Percentiles rank a stretch among this genome's conserved stretches.
These are phyloP conservation scores for Hemibagrus wyckioides DNA, from an alignment of 2,113 vertebrate genomes.

Conservation along the genomic window DNA sequence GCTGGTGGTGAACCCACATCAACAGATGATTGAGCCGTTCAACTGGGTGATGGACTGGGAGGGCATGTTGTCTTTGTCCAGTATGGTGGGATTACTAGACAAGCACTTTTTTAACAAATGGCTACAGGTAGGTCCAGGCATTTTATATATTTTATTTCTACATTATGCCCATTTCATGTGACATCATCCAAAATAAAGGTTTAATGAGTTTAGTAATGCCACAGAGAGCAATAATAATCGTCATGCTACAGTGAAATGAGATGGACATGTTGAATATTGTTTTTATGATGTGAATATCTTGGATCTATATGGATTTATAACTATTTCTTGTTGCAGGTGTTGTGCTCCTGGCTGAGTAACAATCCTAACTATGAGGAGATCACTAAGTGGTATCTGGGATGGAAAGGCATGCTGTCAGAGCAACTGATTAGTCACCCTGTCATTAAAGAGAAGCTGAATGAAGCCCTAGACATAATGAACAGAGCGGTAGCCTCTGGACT, in stretches of 20 bases:
- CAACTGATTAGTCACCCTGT: constrained; percentile 85
- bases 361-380: constrained; percentile 98
- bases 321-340: constrained; percentile 75
- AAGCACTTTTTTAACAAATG: constrained; percentile 98
- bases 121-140: constrained; percentile 82
- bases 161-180: neutral
- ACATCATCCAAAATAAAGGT: neutral
- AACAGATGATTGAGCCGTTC: constrained; percentile 97
- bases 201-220: neutral
- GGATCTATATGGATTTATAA: neutral
- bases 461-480: constrained; percentile 97
- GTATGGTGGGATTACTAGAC: constrained; percentile 89
- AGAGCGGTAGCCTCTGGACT: constrained; percentile 90
- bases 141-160: neutral
- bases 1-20: constrained; percentile 93
- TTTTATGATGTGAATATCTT: neutral
- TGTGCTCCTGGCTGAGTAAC: constrained; percentile 97
- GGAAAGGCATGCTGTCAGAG: constrained; percentile 97
- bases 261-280: neutral
- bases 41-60: constrained; percentile 98
- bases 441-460: constrained; percentile 96
- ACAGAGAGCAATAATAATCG: neutral
- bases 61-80: constrained; percentile 93
- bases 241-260: neutral
- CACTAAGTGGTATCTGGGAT: constrained; percentile 97